Evolutionary conservation across 2,888 invertebrate genomes (phyloP), one percentile per base, ranked within the genome.

Genomic region (Scotopteryx bipunctaria): DNA sequence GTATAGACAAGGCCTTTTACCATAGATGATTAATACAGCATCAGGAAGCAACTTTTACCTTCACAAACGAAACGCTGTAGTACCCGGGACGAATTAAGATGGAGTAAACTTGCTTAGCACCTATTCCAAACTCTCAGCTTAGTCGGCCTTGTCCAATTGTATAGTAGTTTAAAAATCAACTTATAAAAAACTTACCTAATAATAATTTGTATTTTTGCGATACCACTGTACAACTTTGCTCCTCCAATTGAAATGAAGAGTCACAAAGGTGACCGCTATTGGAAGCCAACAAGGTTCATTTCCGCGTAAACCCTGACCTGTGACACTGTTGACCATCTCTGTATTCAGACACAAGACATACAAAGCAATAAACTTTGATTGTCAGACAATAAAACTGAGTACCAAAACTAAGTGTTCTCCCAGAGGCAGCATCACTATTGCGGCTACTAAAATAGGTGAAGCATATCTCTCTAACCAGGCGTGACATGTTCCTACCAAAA

Each of bases 381-480:
- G 55, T 53, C 36, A 46, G 27, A 31, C 47, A 38, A 44, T 51
- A 51, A 53, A 53, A 44, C 46, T 42, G 25, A 50, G 40, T 50
- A 47, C 49, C 49, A 50, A 47, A 53, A 51, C 55, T 51, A 51
- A 57, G 53, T 57, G 50, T 54, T 33, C 48, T 66, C 71, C 69
- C 69, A 66, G 71, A 76, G 72, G 76, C 77, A 73, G 69, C 69
- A 70, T 73, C 73, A 73, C 71, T 67, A 71, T 69, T 71, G 76
- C 71, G 73, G 70, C 61, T 71, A 77, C 75, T 78, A 73, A 80
- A 83, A 68, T 77, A 64, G 72, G 71, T 80, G 69, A 77, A 76
- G 73, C 81, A 73, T 75, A 71, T 68, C 77, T 71, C 66, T 66
- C 68, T 71, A 69, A 63, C 70, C 67, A 67, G 62, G 70, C 81